phyloP scores from a whole-genome alignment of 2,888 invertebrate species.

The Diaperis boleti region DNA sequence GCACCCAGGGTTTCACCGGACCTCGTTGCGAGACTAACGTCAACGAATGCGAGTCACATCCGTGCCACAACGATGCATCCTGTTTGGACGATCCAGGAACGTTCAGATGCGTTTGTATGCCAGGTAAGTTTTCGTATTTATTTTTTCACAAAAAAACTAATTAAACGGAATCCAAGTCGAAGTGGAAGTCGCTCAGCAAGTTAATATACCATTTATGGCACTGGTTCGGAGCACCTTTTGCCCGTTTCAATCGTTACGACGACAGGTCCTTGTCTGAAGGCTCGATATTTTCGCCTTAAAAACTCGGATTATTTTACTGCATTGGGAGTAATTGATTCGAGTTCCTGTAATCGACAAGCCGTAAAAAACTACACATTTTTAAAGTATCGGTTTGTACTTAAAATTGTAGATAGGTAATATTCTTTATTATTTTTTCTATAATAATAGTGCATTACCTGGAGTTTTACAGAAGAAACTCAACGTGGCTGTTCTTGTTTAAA shows the following conservation, averaged over 20 bases:
- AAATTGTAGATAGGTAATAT: background rate
- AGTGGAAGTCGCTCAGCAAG: constrained; percentile 1
- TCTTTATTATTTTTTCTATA: too few relatives aligned
- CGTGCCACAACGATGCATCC: constrained; percentile 95
- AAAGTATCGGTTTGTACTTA: background rate
- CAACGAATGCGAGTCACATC: constrained; percentile 97
- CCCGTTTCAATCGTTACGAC: background rate
- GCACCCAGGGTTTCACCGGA: constrained; percentile 95
- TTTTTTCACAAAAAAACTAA: constrained; percentile 24
- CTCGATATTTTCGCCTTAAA: background rate
- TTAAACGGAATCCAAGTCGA: constrained; percentile 10
- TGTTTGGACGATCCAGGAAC: constrained; percentile 96
- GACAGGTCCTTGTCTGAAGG: background rate
- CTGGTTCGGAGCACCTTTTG: constrained; percentile 7
- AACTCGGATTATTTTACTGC: too few relatives aligned
- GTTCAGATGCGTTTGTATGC: constrained; percentile 97
- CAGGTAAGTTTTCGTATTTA: constrained; percentile 76
- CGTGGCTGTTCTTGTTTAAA: background rate
- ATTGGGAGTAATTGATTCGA: too few relatives aligned
- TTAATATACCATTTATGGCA: constrained; percentile 22
- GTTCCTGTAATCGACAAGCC: too few relatives aligned
- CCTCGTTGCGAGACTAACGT: constrained; percentile 96
- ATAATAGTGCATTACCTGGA: too few relatives aligned
- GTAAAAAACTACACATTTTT: too few relatives aligned
- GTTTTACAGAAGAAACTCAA: background rate